A percentile compares a stretch with the other conserved stretches of the same genome.
Evolutionary conservation across 2,888 invertebrate species (phyloP).

Genomic region (Erpobdella octoculata): DNA sequence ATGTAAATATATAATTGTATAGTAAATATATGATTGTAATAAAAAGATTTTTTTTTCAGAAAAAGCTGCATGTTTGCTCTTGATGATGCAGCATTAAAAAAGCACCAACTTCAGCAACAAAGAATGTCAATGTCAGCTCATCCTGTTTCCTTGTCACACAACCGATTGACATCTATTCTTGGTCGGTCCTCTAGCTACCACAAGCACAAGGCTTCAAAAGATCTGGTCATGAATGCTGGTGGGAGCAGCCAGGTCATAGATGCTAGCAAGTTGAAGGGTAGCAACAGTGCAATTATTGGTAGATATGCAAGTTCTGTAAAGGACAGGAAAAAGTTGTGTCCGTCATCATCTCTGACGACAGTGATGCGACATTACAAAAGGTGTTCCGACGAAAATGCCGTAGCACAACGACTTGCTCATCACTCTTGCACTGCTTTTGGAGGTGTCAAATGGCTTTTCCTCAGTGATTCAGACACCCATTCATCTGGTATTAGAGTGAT

Average conservation of each 20-base stretch:
- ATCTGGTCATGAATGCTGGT: slow-evolving; percentile 5
- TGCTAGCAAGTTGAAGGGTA: neutral
- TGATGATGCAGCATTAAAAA: slow-evolving; percentile 24
- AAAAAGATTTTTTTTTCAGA: neutral
- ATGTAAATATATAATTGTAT: too few species aligned
- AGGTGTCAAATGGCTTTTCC: slow-evolving; percentile 2
- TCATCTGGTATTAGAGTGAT: slow-evolving; percentile 6
- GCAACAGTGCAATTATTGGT: neutral
- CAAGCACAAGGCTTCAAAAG: slow-evolving; percentile 12
- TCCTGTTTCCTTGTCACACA: neutral
- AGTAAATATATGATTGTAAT: too few species aligned
- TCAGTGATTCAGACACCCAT: slow-evolving; percentile 19
- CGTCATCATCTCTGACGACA: neutral
- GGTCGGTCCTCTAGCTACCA: neutral
- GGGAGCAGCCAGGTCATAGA: slow-evolving; percentile 1
- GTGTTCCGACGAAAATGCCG: neutral
- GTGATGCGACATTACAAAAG: slow-evolving; percentile 1
- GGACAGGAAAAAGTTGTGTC: neutral
- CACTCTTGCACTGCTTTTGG: neutral
- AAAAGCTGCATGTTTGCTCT: slow-evolving; percentile 20
- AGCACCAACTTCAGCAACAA: slow-evolving; percentile 20
- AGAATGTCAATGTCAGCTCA: neutral
- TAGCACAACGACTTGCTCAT: neutral
- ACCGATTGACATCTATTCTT: neutral
- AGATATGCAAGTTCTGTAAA: neutral